These are phyloP conservation scores for Palaemon carinicauda DNA, from an alignment of 1,140 invertebrate species.

Conservation along the genomic window DNA sequence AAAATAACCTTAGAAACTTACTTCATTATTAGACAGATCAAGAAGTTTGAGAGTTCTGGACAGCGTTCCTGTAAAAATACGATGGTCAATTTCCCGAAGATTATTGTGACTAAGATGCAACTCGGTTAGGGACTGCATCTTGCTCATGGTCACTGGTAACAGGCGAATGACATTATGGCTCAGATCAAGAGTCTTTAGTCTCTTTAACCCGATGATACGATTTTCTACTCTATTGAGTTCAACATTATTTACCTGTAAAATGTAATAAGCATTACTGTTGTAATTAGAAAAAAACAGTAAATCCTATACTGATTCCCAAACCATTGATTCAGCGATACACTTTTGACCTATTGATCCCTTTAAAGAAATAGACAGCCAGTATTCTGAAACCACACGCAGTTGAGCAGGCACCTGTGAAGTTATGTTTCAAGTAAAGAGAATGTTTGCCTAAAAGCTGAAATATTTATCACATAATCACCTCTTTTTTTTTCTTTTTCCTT, in stretches of 20 bases:
- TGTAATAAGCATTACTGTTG: neutral
- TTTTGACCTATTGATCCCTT: too few relatives aligned
- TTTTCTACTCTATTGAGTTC: conserved; percentile 31
- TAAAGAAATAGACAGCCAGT: too few relatives aligned
- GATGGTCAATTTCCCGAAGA: neutral
- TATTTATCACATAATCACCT: too few relatives aligned
- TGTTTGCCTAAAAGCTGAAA: too few relatives aligned
- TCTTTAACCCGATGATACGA: conserved; percentile 35
- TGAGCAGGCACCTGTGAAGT: too few relatives aligned
- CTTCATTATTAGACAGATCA: conserved; percentile 34
- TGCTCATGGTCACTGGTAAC: neutral
- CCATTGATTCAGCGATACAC: too few relatives aligned
- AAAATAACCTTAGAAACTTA: neutral
- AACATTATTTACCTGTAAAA: conserved; percentile 16
- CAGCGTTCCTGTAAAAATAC: conserved; percentile 39
- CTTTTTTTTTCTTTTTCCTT: too few relatives aligned
- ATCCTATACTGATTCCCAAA: too few relatives aligned
- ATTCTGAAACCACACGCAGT: too few relatives aligned
- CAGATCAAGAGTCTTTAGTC: conserved; percentile 36
- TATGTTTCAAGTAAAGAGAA: too few relatives aligned
- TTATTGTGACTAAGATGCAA: conserved; percentile 33
- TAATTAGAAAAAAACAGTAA: neutral
- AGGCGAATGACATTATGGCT: conserved; percentile 9
- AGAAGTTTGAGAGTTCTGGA: conserved; percentile 17
- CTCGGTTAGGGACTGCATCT: conserved; percentile 28